phyloP scores from a whole-genome alignment of 2,888 invertebrate species.

The Andrena camellia region DNA sequence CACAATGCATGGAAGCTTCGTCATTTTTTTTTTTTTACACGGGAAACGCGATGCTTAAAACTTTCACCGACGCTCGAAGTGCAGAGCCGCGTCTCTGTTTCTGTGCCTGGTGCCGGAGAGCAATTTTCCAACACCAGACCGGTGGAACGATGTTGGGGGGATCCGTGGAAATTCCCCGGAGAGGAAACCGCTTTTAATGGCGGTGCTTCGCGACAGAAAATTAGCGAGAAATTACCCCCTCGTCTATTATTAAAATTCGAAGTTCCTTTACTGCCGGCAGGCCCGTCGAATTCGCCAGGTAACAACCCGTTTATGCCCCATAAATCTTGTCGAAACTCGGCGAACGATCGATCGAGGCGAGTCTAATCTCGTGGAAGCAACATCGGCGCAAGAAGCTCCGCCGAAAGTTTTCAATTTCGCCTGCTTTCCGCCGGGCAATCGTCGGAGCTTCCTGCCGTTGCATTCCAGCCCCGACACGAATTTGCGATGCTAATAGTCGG shows the following conservation, averaged over 20 bases:
- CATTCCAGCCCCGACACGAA: constrained; percentile 9
- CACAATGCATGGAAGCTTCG: constrained; percentile 6
- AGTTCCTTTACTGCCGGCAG: too few species aligned
- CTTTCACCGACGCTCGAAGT: constrained; percentile 31
- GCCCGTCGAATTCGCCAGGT: neutral
- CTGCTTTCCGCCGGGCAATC: constrained; percentile 1
- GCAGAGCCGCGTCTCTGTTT: neutral
- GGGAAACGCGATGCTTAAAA: neutral
- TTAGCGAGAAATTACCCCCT: neutral
- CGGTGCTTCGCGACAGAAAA: constrained; percentile 4
- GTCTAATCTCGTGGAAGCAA: neutral
- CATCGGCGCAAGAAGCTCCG: neutral
- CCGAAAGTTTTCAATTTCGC: constrained; percentile 17
- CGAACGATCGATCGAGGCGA: too few species aligned
- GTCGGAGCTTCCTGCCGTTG: constrained; percentile 16
- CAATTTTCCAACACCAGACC: constrained; percentile 27
- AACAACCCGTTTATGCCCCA: neutral
- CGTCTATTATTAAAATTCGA: neutral
- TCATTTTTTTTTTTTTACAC: constrained; percentile 20
- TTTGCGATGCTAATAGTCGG: constrained; percentile 41
- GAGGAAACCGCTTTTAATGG: constrained; percentile 10
- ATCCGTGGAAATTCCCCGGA: constrained; percentile 9
- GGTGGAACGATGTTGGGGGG: constrained; percentile 13
- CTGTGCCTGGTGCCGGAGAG: neutral
- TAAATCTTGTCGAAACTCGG: neutral